Conservation (phyloP, 1,140 invertebrate species). For the Ips nitidus region DNA sequence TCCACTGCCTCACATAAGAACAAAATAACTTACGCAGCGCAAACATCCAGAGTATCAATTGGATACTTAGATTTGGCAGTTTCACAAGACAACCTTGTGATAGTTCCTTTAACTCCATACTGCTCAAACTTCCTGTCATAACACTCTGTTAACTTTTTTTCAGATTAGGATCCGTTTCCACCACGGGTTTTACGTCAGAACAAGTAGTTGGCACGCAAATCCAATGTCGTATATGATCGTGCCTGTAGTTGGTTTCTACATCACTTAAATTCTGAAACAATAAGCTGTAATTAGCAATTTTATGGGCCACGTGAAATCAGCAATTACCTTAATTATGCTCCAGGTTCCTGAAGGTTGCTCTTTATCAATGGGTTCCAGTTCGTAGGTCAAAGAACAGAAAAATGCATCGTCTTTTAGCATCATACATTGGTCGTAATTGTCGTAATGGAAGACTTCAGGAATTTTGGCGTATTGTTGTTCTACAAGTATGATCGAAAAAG, state of each 20-base stretch:
- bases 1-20: too few relatives aligned
- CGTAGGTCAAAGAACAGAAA: conserved; percentile 30
- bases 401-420: conserved; percentile 30
- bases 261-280: conserved; percentile 21
- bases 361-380: conserved; percentile 30
- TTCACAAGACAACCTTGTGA: conserved; percentile 16
- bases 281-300: conserved; percentile 7
- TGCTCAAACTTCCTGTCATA: conserved; percentile 24
- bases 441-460: conserved; percentile 36
- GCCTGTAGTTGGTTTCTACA: conserved; percentile 32
- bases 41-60: conserved; percentile 27
- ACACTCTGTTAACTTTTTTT: conserved; percentile 16
- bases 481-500: background rate
- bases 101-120: conserved; percentile 24
- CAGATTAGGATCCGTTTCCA: conserved; percentile 11
- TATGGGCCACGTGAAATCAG: background rate
- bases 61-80: conserved; percentile 24
- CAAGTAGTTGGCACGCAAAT: conserved; percentile 39
- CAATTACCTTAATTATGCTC: conserved; percentile 38
- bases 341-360: conserved; percentile 24
- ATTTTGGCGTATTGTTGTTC: conserved; percentile 38
- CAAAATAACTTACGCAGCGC: conserved; percentile 10
- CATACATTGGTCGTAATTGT: conserved; percentile 40
- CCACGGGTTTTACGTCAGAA: conserved; percentile 15
- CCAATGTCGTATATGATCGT: conserved; percentile 33